A percentile compares a stretch with the other conserved stretches of the same genome.
Evolutionary conservation across 2,888 invertebrate genomes (phyloP).

Genomic region (Hipparchia sbordonii): DNA sequence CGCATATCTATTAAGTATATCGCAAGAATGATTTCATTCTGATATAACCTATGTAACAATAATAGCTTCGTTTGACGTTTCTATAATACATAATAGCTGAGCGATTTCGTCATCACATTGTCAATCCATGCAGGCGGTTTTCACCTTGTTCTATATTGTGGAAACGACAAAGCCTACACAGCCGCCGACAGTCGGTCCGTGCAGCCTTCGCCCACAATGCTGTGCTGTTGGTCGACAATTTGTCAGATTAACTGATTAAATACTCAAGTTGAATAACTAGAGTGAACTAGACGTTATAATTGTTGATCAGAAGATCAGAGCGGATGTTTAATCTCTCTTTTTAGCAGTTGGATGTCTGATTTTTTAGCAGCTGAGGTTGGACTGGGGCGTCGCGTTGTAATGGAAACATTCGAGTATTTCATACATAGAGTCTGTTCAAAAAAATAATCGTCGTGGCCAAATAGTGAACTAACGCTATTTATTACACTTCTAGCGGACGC

Average conservation of each 20-base stretch:
- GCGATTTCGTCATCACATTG: slow-evolving; percentile 20
- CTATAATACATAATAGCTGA: slow-evolving; percentile 1
- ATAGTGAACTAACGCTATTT: too few species aligned
- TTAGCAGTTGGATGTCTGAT: too few species aligned
- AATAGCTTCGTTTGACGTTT: not conserved
- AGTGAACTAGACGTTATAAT: slow-evolving; percentile 22
- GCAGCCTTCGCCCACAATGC: slow-evolving; percentile 35
- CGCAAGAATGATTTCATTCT: too few species aligned
- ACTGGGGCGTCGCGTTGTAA: too few species aligned
- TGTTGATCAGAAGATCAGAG: slow-evolving; percentile 3
- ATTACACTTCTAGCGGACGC: too few species aligned
- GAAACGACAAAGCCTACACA: slow-evolving; percentile 33
- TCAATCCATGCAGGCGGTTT: slow-evolving; percentile 36
- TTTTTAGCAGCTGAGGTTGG: too few species aligned
- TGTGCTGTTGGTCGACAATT: slow-evolving; percentile 37
- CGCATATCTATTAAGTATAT: too few species aligned
- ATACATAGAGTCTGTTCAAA: too few species aligned
- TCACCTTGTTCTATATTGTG: slow-evolving; percentile 41
- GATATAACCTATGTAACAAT: not conserved
- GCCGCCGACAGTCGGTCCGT: slow-evolving; percentile 22
- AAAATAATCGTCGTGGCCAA: too few species aligned
- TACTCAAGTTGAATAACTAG: slow-evolving; percentile 20
- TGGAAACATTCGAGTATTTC: too few species aligned
- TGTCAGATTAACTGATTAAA: slow-evolving; percentile 39
- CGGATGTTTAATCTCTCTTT: not conserved